These are phyloP conservation scores for Smutsia temminckii DNA, from an alignment of 2,797 vertebrate genomes.

Conservation along the genomic window DNA sequence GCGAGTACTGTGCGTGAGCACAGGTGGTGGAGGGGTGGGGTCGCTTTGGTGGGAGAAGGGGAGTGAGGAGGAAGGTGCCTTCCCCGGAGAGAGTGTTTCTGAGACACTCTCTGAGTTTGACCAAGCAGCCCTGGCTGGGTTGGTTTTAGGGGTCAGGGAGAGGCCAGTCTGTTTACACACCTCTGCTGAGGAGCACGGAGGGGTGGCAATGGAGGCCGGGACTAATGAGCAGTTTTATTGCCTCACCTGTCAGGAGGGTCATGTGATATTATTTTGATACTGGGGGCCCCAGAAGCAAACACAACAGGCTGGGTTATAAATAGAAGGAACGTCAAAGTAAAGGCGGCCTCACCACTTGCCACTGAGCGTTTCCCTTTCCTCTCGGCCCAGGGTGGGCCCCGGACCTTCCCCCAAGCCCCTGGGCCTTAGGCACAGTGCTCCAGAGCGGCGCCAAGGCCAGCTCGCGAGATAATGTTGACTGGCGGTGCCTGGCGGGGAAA, in stretches of 20 bases:
- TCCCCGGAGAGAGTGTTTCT: neutral
- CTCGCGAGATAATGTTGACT: slow-evolving; percentile 28
- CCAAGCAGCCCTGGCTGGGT: slow-evolving; percentile 6
- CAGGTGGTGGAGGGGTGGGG: neutral
- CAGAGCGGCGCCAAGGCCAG: slow-evolving; percentile 45
- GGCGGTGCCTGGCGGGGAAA: neutral
- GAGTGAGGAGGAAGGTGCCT: neutral
- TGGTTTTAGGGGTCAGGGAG: slow-evolving; percentile 72
- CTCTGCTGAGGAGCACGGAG: slow-evolving; percentile 46
- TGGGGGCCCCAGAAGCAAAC: slow-evolving; percentile 65
- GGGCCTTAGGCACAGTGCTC: neutral
- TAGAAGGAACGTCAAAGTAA: slow-evolving; percentile 59
- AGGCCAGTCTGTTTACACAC: slow-evolving; percentile 75
- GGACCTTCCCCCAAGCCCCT: neutral
- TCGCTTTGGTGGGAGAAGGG: neutral
- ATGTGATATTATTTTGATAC: slow-evolving; percentile 75
- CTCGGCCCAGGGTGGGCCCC: neutral
- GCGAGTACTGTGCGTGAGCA: fast-evolving
- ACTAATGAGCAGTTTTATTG: slow-evolving; percentile 68
- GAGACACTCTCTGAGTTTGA: neutral
- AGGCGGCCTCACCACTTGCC: slow-evolving; percentile 46
- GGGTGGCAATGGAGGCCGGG: slow-evolving; percentile 30
- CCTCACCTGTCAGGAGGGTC: slow-evolving; percentile 62
- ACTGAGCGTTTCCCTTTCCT: slow-evolving; percentile 62
- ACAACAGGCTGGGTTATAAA: slow-evolving; percentile 60